phyloP scores from a whole-genome alignment of 2,888 invertebrate species.

The Monopis laevigella region DNA sequence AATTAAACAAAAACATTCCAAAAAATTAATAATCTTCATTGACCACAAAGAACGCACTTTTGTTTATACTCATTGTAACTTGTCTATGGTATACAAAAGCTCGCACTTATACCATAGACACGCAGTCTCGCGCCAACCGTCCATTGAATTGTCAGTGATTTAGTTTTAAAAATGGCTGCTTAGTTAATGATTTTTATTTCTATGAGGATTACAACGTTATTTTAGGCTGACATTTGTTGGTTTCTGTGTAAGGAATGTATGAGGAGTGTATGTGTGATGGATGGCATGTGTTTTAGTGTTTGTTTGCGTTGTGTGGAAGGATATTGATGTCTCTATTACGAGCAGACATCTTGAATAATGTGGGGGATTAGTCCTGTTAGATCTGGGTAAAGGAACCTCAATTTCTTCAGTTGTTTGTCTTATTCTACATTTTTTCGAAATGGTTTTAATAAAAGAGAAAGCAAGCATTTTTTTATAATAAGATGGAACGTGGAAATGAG shows the following conservation, averaged over 20 bases:
- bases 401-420: too few species aligned
- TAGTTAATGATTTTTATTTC: conserved; percentile 42
- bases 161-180: conserved; percentile 30
- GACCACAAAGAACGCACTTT: conserved; percentile 10
- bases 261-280: neutral
- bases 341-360: neutral
- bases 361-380: too few species aligned
- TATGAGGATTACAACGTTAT: conserved; percentile 42
- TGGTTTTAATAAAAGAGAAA: too few species aligned
- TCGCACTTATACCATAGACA: conserved; percentile 29
- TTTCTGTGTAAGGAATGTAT: conserved; percentile 11
- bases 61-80: conserved; percentile 27
- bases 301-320: neutral
- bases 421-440: too few species aligned
- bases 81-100: conserved; percentile 28
- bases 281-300: neutral
- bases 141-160: conserved; percentile 20
- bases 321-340: neutral
- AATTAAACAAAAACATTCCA: neutral
- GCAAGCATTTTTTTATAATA: too few species aligned
- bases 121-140: conserved; percentile 38
- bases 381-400: too few species aligned
- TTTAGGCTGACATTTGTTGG: conserved; percentile 29
- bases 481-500: too few species aligned
- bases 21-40: neutral